Evolutionary conservation across 2,113 vertebrate genomes (phyloP), one percentile per base, ranked within the genome.

Genomic region (Sylvia atricapilla): DNA sequence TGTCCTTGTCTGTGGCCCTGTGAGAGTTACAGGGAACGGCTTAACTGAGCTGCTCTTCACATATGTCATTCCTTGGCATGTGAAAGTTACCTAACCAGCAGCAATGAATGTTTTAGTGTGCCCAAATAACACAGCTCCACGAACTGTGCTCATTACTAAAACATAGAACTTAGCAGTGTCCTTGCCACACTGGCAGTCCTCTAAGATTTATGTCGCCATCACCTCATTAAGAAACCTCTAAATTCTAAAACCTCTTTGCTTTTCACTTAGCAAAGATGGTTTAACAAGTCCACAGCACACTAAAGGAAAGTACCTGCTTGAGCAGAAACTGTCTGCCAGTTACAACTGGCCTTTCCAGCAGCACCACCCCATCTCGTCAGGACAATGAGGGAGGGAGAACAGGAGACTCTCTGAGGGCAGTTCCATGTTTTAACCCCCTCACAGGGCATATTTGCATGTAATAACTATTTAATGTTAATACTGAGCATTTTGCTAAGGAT

Each of bases 81-180:
- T 9, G 43, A 86, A 82, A 91, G 82, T 93, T 95, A 95, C 87
- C 67, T 91, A 91, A 94, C 41, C 67, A 74, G 83, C 50, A 89
- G 91, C 56, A 75, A 64, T 86, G 68, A 90, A 88, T 80, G 82
- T 94, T 96, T 94, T 60, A 95, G 72, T 33, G 50, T 80, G 78
- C 62, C 63, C 55, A n/a, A 25, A 35, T 55, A 93, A 43, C 59
- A 15, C 28, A 52, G 78, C 59, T 87, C 30, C 47, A 8, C 62
- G 43, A 74, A 47, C 81, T 66, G 58, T 79, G 67, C 63, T 94
- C 50, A 70, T 95, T 80, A 86, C 55, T 91, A 91, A 95, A 95
- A 80, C 84, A 94, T 76, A 30, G 33, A 83, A 70, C 27, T 85
- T 76, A 59, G 6, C 39, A 50, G 59, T 79, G 81, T 50, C 92